These are phyloP conservation scores for Gryllus bimaculatus DNA, from an alignment of 1,140 invertebrate species.

Conservation along the genomic window DNA sequence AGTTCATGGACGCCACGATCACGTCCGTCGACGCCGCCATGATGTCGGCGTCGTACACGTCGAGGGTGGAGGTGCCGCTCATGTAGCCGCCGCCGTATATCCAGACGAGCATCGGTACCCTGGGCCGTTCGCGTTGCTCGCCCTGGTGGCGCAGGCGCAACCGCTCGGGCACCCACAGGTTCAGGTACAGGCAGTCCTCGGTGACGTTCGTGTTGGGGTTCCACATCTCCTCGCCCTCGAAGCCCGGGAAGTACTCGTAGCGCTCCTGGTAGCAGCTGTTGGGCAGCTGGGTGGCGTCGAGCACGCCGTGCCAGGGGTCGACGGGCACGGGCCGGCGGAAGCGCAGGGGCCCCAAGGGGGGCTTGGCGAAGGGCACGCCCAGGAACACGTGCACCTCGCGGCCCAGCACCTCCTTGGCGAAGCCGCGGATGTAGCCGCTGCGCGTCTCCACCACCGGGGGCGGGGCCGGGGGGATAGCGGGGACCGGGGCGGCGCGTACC, in stretches of 20 bases:
- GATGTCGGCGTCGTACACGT: slow-evolving; percentile 80
- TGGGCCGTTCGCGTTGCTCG: slow-evolving; percentile 27
- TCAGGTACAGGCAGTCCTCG: slow-evolving; percentile 89
- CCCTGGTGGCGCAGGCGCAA: slow-evolving; percentile 55
- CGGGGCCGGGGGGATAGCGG: not conserved
- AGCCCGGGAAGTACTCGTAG: slow-evolving; percentile 80
- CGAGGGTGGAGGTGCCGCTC: slow-evolving; percentile 80
- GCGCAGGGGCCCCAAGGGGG: slow-evolving; percentile 74
- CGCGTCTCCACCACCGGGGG: slow-evolving; percentile 69
- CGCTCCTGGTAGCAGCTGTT: slow-evolving; percentile 79
- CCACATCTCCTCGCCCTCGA: slow-evolving; percentile 91
- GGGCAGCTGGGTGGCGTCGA: slow-evolving; percentile 65
- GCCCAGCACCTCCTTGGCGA: slow-evolving; percentile 61
- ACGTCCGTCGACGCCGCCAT: slow-evolving; percentile 73
- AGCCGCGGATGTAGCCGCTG: slow-evolving; percentile 66
- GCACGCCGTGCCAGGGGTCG: slow-evolving; percentile 74
- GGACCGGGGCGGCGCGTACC: slow-evolving; percentile 40
- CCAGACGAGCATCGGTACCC: slow-evolving; percentile 79
- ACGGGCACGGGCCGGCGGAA: slow-evolving; percentile 78
- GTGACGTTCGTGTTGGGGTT: slow-evolving; percentile 86
- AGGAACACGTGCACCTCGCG: slow-evolving; percentile 80
- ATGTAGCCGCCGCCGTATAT: slow-evolving; percentile 89
- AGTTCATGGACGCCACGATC: slow-evolving; percentile 81
- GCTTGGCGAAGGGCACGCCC: slow-evolving; percentile 92
- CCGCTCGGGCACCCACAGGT: slow-evolving; percentile 80